Conservation (phyloP, 2,797 vertebrate species). For the Coluber constrictor region DNA sequence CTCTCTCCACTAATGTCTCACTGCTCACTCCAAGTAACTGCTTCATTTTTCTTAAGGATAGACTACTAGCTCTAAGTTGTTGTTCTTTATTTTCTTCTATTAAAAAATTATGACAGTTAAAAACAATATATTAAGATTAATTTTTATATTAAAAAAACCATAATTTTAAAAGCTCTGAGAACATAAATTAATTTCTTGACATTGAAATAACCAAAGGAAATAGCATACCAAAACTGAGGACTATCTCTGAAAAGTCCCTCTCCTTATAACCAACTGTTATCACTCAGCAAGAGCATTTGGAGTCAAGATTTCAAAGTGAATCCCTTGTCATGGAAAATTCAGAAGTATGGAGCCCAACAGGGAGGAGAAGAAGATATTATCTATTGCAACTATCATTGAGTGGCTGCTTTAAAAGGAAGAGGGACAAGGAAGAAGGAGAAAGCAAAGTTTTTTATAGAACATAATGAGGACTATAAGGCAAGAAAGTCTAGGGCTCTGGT, state of each 20-base stretch:
- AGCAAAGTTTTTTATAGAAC: neutral
- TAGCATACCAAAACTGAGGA: neutral
- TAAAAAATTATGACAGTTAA: neutral
- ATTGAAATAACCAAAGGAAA: neutral
- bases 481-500: neutral
- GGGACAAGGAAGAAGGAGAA: neutral
- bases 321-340: neutral
- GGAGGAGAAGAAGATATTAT: neutral
- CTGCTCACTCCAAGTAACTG: neutral
- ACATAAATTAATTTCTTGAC: neutral
- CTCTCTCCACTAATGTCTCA: neutral
- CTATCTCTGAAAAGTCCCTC: neutral
- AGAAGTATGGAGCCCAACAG: neutral
- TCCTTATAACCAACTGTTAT: neutral
- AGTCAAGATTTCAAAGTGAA: neutral
- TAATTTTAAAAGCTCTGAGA: neutral
- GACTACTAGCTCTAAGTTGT: neutral
- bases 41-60: neutral
- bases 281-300: neutral
- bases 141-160: neutral
- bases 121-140: neutral
- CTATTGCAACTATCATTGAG: neutral
- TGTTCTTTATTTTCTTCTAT: neutral
- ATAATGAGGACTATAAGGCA: neutral
- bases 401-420: neutral